A percentile compares a stretch with the other conserved stretches of the same genome.
Conservation (phyloP, 2,113 vertebrate genomes). For the Epinephelus fuscoguttatus region DNA sequence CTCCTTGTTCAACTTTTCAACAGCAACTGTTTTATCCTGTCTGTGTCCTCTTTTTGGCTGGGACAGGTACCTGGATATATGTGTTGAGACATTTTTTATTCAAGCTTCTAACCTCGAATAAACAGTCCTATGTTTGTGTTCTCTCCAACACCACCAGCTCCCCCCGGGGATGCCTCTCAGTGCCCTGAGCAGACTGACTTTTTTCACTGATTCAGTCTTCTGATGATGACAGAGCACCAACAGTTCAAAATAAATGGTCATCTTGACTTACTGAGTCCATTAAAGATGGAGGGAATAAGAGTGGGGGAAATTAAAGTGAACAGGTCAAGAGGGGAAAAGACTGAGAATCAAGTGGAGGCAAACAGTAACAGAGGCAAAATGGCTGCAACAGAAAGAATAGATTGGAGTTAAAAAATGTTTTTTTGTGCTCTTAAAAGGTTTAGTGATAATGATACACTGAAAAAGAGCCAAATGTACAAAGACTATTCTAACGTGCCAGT, state of each 20-base stretch:
- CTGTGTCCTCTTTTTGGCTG: slow-evolving; percentile 8
- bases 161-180: neutral
- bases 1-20: slow-evolving; percentile 26
- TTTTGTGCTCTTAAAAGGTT: neutral
- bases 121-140: neutral
- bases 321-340: neutral
- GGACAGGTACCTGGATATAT: neutral
- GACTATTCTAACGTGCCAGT: neutral
- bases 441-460: neutral
- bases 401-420: neutral
- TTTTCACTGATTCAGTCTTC: slow-evolving; percentile 4
- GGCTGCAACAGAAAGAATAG: neutral
- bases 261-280: neutral
- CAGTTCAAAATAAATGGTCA: slow-evolving; percentile 7
- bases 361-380: neutral
- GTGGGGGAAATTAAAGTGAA: neutral
- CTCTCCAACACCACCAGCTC: neutral
- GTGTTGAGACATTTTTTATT: neutral
- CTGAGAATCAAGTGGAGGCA: neutral
- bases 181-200: neutral
- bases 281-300: neutral
- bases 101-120: neutral
- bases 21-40: slow-evolving; percentile 22
- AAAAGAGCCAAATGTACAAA: neutral
- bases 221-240: slow-evolving; percentile 3